A percentile compares a stretch with the other conserved stretches of the same genome.
Conservation (phyloP, 1,140 invertebrate genomes). For the Dendroctonus valens region DNA sequence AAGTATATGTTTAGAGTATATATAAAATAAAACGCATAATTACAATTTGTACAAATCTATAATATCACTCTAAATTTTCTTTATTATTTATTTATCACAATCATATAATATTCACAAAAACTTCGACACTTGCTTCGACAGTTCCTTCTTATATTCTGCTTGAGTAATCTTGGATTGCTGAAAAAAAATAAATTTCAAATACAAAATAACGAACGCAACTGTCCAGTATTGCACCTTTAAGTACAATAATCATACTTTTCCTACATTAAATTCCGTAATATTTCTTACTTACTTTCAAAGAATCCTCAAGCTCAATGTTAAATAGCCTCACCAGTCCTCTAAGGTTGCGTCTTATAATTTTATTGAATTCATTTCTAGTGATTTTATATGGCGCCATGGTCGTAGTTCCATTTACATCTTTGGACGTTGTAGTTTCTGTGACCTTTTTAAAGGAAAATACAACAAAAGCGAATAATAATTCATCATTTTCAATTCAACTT, state of each 20-base stretch:
- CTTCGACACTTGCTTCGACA: constrained; percentile 37
- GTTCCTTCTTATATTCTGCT: constrained; percentile 35
- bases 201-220: too few species aligned
- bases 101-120: constrained; percentile 25
- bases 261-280: neutral
- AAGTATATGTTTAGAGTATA: too few species aligned
- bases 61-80: too few species aligned
- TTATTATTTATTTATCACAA: too few species aligned
- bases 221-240: too few species aligned
- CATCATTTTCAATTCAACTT: too few species aligned
- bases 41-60: too few species aligned
- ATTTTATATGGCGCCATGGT: constrained; percentile 47
- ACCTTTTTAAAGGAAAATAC: neutral
- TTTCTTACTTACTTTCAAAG: constrained; percentile 50
- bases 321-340: constrained; percentile 53
- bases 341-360: constrained; percentile 52
- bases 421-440: constrained; percentile 13
- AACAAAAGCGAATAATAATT: too few species aligned
- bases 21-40: too few species aligned
- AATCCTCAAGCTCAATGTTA: constrained; percentile 56
- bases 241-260: too few species aligned
- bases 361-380: constrained; percentile 45
- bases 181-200: constrained; percentile 20
- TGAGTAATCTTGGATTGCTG: constrained; percentile 37
- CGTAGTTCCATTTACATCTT: constrained; percentile 43